Evolutionary conservation across 1,140 invertebrate species (phyloP), one percentile per base, ranked within the genome.

Genomic region (Drosophila pectinifera): DNA sequence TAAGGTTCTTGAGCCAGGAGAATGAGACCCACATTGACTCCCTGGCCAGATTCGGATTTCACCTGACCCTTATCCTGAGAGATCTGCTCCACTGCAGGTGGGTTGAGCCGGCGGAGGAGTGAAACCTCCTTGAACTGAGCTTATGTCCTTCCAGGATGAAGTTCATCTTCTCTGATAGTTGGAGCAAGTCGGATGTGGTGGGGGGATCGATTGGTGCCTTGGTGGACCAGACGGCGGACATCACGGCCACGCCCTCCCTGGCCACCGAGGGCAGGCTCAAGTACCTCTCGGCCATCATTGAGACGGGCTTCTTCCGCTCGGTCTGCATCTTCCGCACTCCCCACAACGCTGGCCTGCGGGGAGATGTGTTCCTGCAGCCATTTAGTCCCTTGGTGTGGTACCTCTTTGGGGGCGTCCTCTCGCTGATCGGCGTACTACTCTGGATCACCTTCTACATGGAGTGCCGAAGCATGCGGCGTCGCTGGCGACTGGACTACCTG

Each of bases 261-360:
- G 61, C 73, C 22, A 85, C 80, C 0, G 57, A 61, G 16, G 72
- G 54, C 10, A 72, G 91, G n/a, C 41, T 92, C 4, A 73, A 73
- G 24, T 46, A 77, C 20, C 6, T 92, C 0, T 76, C 75, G 14
- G 69, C 78, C 5, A 75, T 91, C 4, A 79, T 83, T 36, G 80
- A 88, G 51, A 76, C 78, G 6, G 86, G 86, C 2, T 78, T 70
- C 34, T 91, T 91, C 28, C 72, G 79, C 0, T 78, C 78, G 11
- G 57, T 90, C 3, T 92, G 91, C 31, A 73, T 92, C 24, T 92
- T 92, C 68, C 89, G 89, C 3, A 92, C 91, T 5, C 91, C 91
- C 0, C 91, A 76, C 48, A 91, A 90, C 54, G 67, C 80, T 0
- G 86, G 86, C 1, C 76, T 92, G 3, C 58, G 70, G 0, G 78